These are phyloP conservation scores for Augiades crinisus DNA, from an alignment of 2,888 invertebrate genomes.

Conservation along the genomic window DNA sequence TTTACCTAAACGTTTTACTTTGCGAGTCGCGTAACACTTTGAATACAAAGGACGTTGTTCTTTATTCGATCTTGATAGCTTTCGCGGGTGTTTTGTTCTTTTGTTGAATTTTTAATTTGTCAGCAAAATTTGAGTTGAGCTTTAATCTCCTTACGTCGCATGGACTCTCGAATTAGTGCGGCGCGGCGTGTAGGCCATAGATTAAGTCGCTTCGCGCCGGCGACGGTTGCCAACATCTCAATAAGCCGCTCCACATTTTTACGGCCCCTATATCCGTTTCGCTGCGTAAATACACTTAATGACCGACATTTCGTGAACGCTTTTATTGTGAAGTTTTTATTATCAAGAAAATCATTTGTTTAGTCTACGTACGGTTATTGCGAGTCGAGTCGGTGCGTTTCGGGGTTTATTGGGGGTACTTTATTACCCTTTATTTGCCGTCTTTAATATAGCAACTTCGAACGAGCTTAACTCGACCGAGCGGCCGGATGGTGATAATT, in stretches of 20 bases:
- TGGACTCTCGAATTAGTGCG: slow-evolving; percentile 54
- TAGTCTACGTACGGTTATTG: slow-evolving; percentile 78
- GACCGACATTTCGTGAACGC: slow-evolving; percentile 77
- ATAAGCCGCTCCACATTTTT: slow-evolving; percentile 75
- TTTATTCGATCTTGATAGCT: slow-evolving; percentile 60
- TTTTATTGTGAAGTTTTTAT: slow-evolving; percentile 80
- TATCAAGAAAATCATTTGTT: slow-evolving; percentile 78
- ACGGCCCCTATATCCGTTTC: slow-evolving; percentile 76
- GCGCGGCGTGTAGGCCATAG: slow-evolving; percentile 54
- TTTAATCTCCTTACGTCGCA: slow-evolving; percentile 49
- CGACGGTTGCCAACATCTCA: slow-evolving; percentile 74
- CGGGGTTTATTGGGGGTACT: slow-evolving; percentile 75
- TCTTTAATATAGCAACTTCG: slow-evolving; percentile 59
- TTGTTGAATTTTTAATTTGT: slow-evolving; percentile 62
- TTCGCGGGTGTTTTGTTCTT: slow-evolving; percentile 46
- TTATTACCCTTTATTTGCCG: slow-evolving; percentile 67
- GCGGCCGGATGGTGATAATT: slow-evolving; percentile 64
- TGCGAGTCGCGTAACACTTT: slow-evolving; percentile 55
- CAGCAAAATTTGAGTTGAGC: slow-evolving; percentile 49
- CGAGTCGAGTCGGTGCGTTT: slow-evolving; percentile 66
- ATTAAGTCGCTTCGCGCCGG: slow-evolving; percentile 56
- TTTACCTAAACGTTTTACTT: slow-evolving; percentile 66
- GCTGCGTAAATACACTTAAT: slow-evolving; percentile 79
- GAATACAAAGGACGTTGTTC: slow-evolving; percentile 56
- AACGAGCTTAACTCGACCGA: slow-evolving; percentile 46